Evolutionary conservation across 35 echinoderm and acorn worm genomes (phyloP).

Genomic region (Ptychodera flava): DNA sequence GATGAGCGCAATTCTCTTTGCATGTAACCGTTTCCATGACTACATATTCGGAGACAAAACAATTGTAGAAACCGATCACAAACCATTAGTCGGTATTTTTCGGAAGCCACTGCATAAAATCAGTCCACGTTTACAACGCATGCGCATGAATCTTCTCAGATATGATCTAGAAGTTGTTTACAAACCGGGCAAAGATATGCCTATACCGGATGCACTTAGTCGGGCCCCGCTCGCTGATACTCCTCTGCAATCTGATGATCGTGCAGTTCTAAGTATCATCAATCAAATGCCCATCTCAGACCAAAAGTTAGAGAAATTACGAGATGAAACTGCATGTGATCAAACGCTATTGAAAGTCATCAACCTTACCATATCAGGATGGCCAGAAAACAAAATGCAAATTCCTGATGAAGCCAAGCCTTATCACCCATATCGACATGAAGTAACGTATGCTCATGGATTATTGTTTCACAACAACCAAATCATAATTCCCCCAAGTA

Average conservation of each 20-base stretch:
- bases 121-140: conserved; percentile 19
- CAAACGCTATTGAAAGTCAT: conserved; percentile 26
- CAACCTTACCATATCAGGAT: not conserved
- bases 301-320: conserved; percentile 17
- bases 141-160: conserved; percentile 27
- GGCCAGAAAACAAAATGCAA: not conserved
- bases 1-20: conserved; percentile 23
- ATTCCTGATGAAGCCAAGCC: not conserved
- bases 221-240: conserved; percentile 24
- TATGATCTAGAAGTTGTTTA: conserved; percentile 13
- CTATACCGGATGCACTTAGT: conserved; percentile 27
- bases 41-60: conserved; percentile 2
- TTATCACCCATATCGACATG: not conserved
- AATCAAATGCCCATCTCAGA: conserved; percentile 22
- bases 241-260: not conserved
- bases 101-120: conserved; percentile 12
- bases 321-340: conserved; percentile 25
- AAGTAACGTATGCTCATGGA: not conserved
- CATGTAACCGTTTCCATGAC: conserved; percentile 6
- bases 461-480: not conserved
- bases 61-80: conserved; percentile 15
- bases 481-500: not conserved
- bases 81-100: not conserved
- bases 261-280: not conserved
- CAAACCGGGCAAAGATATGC: conserved; percentile 26